Base-by-base conservation (phyloP, 2,113 vertebrate species). In the Colaptes auratus region DNA sequence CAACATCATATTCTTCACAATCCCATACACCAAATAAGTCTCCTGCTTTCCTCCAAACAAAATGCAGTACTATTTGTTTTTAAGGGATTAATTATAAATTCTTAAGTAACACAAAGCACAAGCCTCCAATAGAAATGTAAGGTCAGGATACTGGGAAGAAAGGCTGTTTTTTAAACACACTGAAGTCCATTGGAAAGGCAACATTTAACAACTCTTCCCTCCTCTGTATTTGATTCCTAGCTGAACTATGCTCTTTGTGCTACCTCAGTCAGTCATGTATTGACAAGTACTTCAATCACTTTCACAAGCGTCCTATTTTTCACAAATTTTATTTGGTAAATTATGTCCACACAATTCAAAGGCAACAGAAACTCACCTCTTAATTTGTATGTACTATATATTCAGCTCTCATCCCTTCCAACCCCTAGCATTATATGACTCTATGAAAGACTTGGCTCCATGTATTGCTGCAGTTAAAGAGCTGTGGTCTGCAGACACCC, bases 31-130 rank as follows among this genome's bases (percentile, higher is more conserved):
- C 23, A 95, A 87, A 67, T 80, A 88, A 86, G 82, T 64, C 65
- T 89, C 42, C 42, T 69, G 27, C 73, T 96, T 85, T 70, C 17
- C 76, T 93, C 31, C 80, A 80, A 50, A 91, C 16, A 96, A 77
- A 95, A 96, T 52, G 83, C 23, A 94, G 69, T 78, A 88, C 30
- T 90, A 79, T 91, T 89, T 88, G 5, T 64, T 92, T 96, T 78
- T 85, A 80, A 93, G 67, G 33, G 53, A 92, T 95, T 95, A 56
- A 89, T 92, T 96, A 58, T 76, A 90, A 96, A 88, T 82, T 92
- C 59, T 94, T 94, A 63, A 95, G 30, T 76, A 93, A 95, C 83
- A 88, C 33, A 67, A 94, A 71, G 36, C 61, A 76, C 39, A 90
- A 89, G 48, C 42, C 91, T 72, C 76, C 73, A 96, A 92, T 3